phyloP scores from a whole-genome alignment of 1,140 invertebrate species.

The Drosophila santomea region DNA sequence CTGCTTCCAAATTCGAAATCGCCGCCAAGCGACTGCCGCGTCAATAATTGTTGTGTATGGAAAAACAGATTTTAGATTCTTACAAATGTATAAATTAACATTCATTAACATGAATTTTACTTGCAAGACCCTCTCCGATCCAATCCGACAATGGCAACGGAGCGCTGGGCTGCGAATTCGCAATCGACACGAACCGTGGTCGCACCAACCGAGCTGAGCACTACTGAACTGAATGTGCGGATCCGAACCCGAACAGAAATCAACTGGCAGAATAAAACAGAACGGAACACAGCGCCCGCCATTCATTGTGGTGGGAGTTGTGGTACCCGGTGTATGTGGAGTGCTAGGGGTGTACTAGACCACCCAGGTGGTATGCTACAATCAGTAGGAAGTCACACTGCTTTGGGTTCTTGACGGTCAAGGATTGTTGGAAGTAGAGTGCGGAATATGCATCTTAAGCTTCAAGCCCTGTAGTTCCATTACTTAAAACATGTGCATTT shows the following conservation, averaged over 20 bases:
- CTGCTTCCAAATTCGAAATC: slow-evolving; percentile 57
- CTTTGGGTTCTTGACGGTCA: too few species aligned
- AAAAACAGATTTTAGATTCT: slow-evolving; percentile 73
- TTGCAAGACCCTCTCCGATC: slow-evolving; percentile 37
- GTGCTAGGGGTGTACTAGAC: slow-evolving; percentile 2
- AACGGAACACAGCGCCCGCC: slow-evolving; percentile 49
- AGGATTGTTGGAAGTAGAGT: too few species aligned
- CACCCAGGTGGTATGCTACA: not conserved
- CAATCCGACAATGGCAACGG: slow-evolving; percentile 19
- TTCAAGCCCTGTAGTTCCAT: too few species aligned
- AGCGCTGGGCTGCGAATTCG: slow-evolving; percentile 33
- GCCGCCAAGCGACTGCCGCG: slow-evolving; percentile 20
- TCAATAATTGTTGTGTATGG: slow-evolving; percentile 54
- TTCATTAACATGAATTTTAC: slow-evolving; percentile 80
- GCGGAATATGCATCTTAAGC: too few species aligned
- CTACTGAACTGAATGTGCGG: slow-evolving; percentile 31
- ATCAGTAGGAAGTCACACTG: too few species aligned
- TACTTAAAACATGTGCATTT: too few species aligned
- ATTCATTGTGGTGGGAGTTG: slow-evolving; percentile 65
- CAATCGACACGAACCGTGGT: slow-evolving; percentile 41
- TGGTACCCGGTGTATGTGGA: slow-evolving; percentile 17
- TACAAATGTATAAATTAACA: slow-evolving; percentile 82
- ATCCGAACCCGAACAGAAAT: slow-evolving; percentile 44
- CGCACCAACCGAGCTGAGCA: slow-evolving; percentile 12
- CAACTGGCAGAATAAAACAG: slow-evolving; percentile 43